These are phyloP conservation scores for Aphis craccivora DNA, from an alignment of 1,140 invertebrate genomes.

Conservation along the genomic window DNA sequence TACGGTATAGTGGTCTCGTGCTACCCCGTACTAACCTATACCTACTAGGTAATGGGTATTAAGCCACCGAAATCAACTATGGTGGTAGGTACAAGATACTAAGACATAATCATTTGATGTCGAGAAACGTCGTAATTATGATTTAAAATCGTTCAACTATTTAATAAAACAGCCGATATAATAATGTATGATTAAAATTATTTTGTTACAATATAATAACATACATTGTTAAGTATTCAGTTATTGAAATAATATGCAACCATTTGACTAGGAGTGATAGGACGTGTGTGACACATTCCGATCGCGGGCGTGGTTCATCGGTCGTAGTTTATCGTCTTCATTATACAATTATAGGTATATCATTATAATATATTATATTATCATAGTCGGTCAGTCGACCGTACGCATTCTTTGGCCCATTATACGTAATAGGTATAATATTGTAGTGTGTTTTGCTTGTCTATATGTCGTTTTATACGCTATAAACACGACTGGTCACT, in stretches of 20 bases:
- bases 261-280: background rate
- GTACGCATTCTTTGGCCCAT: background rate
- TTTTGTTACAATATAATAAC: background rate
- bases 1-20: too few species aligned
- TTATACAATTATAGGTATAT: too few species aligned
- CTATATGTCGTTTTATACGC: background rate
- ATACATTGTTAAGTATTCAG: too few species aligned
- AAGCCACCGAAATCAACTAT: too few species aligned
- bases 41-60: too few species aligned
- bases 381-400: background rate
- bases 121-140: too few species aligned
- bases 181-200: background rate
- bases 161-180: background rate
- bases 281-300: background rate
- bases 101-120: too few species aligned
- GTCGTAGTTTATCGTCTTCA: background rate
- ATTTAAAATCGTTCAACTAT: background rate
- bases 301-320: background rate
- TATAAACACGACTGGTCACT: background rate
- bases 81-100: too few species aligned
- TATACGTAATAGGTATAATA: background rate
- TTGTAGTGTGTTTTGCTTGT: background rate
- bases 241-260: background rate
- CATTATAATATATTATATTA: background rate
- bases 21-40: too few species aligned